Evolutionary conservation across 2,113 vertebrate species (phyloP).

Genomic region (Turdus rufiventris): DNA sequence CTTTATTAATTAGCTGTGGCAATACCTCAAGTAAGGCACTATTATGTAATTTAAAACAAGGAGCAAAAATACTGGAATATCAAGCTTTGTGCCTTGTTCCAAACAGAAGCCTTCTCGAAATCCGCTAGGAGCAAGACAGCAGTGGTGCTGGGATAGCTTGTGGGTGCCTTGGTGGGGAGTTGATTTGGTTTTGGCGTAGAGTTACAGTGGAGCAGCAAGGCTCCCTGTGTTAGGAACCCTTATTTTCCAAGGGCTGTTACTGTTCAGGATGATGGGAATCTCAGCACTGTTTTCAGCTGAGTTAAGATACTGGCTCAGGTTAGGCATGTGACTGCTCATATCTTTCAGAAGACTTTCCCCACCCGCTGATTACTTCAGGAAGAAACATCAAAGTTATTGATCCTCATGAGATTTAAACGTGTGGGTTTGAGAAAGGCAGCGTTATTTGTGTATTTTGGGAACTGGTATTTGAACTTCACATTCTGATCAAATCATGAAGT

Average conservation of each 20-base stretch:
- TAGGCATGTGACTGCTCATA: neutral
- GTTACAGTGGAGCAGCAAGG: neutral
- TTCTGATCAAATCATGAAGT: neutral
- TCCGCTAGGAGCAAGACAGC: accelerated
- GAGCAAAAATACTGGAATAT: neutral
- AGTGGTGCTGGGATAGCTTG: accelerated
- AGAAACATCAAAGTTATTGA: neutral
- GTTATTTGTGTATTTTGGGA: neutral
- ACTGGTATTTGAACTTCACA: neutral
- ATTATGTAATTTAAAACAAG: neutral
- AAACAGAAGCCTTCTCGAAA: neutral
- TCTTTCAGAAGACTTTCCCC: neutral
- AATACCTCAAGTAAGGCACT: neutral
- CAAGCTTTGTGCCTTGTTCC: neutral
- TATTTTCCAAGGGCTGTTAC: neutral
- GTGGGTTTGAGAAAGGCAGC: neutral
- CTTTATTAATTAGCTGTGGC: neutral
- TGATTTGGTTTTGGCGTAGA: neutral
- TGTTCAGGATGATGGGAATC: accelerated
- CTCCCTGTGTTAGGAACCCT: neutral
- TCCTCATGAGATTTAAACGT: neutral
- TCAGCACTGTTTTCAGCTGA: neutral
- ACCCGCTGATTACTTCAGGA: neutral
- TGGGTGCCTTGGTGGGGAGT: neutral
- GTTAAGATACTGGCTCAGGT: neutral